Evolutionary conservation across 2,888 invertebrate species (phyloP).

Genomic region (Caenorhabditis macrosperma): DNA sequence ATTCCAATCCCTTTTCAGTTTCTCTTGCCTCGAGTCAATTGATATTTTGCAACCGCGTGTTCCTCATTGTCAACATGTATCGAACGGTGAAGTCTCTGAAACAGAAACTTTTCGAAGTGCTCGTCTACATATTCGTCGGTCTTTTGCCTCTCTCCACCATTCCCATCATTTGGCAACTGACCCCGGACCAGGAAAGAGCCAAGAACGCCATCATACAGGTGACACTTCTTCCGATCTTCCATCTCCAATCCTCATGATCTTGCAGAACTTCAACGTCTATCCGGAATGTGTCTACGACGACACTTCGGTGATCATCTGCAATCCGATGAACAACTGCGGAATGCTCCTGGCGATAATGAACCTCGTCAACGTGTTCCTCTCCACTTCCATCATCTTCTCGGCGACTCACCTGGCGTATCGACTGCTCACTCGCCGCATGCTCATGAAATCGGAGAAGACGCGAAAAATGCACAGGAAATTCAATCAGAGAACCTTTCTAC

Average conservation of each 20-base stretch:
- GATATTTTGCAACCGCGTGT: conserved; percentile 29
- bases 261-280: conserved; percentile 10
- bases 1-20: conserved; percentile 3
- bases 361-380: background rate
- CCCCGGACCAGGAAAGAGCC: conserved; percentile 11
- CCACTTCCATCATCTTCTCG: conserved; percentile 5
- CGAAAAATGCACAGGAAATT: conserved; percentile 24
- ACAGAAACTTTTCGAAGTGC: background rate
- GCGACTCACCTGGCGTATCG: conserved; percentile 13
- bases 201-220: conserved; percentile 1
- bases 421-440: conserved; percentile 4
- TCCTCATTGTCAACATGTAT: conserved; percentile 39
- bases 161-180: conserved; percentile 7
- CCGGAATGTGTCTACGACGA: conserved; percentile 9
- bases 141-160: conserved; percentile 18
- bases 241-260: too few species aligned
- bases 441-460: conserved; percentile 13
- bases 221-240: background rate
- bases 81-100: background rate
- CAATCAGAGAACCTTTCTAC: conserved; percentile 17
- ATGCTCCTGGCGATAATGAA: conserved; percentile 17
- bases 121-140: conserved; percentile 11
- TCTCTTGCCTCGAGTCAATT: conserved; percentile 33
- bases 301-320: conserved; percentile 9
- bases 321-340: conserved; percentile 21